Conservation (phyloP, 2,888 invertebrate species). For the Spodoptera exigua region DNA sequence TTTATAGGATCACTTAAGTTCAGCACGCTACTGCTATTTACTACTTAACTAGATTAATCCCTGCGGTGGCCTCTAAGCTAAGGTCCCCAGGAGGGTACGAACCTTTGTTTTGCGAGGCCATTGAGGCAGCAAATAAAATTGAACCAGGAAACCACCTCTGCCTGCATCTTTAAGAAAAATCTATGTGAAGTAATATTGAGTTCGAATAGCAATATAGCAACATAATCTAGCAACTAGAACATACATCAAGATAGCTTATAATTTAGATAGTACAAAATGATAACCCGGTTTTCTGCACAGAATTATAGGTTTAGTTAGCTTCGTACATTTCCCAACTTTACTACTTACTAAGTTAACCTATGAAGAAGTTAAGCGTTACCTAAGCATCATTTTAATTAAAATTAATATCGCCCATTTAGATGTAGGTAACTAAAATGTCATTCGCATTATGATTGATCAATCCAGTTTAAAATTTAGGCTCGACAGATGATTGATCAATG, state of each 20-base stretch:
- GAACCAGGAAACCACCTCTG: no score
- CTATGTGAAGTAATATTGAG: no score
- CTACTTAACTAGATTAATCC: no score
- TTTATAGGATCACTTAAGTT: no score
- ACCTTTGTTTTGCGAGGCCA: no score
- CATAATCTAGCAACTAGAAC: background rate
- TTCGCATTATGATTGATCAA: conserved; percentile 42
- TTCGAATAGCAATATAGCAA: no score
- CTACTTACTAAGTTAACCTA: conserved; percentile 20
- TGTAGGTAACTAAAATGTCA: conserved; percentile 43
- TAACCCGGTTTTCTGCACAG: conserved; percentile 26
- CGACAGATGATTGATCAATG: conserved; percentile 29
- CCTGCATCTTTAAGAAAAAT: no score
- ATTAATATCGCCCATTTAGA: conserved; percentile 38
- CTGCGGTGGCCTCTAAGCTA: no score
- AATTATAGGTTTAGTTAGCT: conserved; percentile 21
- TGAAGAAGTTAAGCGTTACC: conserved; percentile 27
- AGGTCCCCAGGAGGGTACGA: no score
- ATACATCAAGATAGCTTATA: conserved; percentile 7
- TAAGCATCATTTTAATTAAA: conserved; percentile 21
- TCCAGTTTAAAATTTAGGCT: conserved; percentile 26
- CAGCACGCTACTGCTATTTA: no score
- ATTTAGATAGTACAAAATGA: conserved; percentile 2
- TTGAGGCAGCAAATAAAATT: no score
- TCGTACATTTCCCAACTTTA: conserved; percentile 22